phyloP scores from a whole-genome alignment of 23 tunicate species.

The Clavelina lepadiformis region DNA sequence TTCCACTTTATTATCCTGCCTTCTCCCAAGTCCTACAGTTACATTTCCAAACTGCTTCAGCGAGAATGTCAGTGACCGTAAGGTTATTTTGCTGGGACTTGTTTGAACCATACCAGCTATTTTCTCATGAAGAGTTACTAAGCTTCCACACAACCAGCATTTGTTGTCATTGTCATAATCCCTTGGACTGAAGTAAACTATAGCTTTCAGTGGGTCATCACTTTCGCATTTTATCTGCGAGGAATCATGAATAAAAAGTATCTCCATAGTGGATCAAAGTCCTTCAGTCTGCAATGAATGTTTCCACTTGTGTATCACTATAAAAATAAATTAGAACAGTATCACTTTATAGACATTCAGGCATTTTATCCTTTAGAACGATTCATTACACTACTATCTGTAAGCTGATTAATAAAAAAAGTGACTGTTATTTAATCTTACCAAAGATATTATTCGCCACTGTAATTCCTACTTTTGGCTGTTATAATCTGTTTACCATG shows the following conservation, averaged over 20 bases:
- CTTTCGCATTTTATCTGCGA: conserved; percentile 9
- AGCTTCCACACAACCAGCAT: conserved; percentile 27
- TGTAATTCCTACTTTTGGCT: no score
- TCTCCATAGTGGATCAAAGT: no score
- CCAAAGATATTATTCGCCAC: no score
- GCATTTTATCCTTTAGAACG: no score
- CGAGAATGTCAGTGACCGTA: conserved; percentile 6
- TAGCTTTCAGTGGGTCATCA: conserved; percentile 32
- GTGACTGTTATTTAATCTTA: no score
- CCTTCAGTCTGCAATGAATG: no score
- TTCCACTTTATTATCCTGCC: neutral
- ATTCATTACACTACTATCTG: no score
- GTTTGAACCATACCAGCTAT: neutral
- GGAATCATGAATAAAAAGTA: conserved; percentile 34
- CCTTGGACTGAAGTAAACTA: conserved; percentile 15
- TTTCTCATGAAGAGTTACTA: conserved; percentile 16
- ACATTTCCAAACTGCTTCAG: neutral
- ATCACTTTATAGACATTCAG: no score
- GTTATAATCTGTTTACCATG: no score
- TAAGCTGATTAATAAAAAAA: no score
- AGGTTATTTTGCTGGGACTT: conserved; percentile 9
- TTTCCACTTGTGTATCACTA: no score
- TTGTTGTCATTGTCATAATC: conserved; percentile 7
- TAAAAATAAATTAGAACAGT: no score
- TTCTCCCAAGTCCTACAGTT: conserved; percentile 8